Conservation (phyloP, 30 jellyfish, hydroid and myxozoan species). For the Hydra vulgaris region DNA sequence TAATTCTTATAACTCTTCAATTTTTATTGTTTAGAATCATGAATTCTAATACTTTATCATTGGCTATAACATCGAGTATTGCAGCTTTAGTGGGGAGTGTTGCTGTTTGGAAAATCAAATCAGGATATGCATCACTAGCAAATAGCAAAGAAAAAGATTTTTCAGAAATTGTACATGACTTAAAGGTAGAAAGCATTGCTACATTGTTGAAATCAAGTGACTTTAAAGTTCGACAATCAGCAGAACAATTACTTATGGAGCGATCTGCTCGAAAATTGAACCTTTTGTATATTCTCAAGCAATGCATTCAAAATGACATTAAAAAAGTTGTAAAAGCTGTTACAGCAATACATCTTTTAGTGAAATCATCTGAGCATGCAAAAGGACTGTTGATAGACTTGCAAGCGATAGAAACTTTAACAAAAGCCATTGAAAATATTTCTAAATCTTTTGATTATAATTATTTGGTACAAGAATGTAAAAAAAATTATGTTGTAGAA, state of each 20-base stretch:
- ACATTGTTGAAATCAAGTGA: conserved; percentile 35
- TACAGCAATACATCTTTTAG: conserved; percentile 33
- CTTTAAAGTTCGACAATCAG: conserved; percentile 39
- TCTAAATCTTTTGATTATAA: conserved; percentile 43
- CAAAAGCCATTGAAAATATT: conserved; percentile 28
- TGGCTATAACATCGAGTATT: conserved; percentile 59
- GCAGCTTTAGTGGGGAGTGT: conserved; percentile 53
- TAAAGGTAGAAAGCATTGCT: conserved; percentile 39
- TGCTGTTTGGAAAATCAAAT: conserved; percentile 45
- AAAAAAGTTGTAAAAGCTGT: conserved; percentile 39
- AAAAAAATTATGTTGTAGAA: conserved; percentile 26
- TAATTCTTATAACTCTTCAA: too few species aligned
- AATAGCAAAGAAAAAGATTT: conserved; percentile 37
- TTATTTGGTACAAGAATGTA: conserved; percentile 33
- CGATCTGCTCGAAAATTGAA: conserved; percentile 39
- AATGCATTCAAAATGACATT: conserved; percentile 21
- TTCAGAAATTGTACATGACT: conserved; percentile 34
- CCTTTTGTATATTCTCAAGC: conserved; percentile 22
- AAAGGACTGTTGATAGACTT: conserved; percentile 13
- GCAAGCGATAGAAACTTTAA: conserved; percentile 16
- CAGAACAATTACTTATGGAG: conserved; percentile 58
- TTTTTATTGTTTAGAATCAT: background rate
- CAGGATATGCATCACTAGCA: conserved; percentile 26
- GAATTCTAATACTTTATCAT: background rate
- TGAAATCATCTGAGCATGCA: conserved; percentile 33